phyloP scores from a whole-genome alignment of 2,113 vertebrate species.

The Labeo catla region DNA sequence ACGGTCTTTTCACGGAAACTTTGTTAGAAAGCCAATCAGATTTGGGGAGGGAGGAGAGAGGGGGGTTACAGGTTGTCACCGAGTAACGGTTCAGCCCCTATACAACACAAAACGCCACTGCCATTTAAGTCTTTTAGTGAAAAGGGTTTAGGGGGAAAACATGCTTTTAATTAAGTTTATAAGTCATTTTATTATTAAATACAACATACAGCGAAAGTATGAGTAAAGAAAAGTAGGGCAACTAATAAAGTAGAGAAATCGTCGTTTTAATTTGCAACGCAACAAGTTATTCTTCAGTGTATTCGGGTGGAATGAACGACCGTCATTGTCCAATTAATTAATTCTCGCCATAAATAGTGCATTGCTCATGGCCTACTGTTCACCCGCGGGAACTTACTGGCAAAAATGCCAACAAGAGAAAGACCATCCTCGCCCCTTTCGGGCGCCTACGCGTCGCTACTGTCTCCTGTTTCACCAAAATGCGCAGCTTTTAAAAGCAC shows the following conservation, averaged over 20 bases:
- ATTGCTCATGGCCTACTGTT: neutral
- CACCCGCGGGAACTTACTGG: neutral
- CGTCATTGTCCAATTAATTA: neutral
- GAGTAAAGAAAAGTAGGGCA: neutral
- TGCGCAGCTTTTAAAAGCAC: conserved; percentile 8
- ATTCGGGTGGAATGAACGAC: neutral
- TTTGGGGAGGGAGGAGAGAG: conserved; percentile 10
- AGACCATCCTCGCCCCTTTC: conserved; percentile 35
- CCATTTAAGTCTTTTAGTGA: neutral
- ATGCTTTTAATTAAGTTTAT: neutral
- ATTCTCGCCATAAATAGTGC: conserved; percentile 16
- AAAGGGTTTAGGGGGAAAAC: neutral
- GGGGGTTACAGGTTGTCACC: conserved; percentile 41
- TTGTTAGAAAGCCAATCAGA: conserved; percentile 49
- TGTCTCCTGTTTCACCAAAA: conserved; percentile 31
- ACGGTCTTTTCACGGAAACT: neutral
- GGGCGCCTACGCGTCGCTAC: conserved; percentile 24
- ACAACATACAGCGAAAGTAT: neutral
- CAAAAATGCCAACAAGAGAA: conserved; percentile 21
- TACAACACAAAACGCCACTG: conserved; percentile 40
- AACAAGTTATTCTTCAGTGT: neutral
- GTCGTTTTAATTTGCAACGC: neutral
- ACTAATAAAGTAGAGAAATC: neutral
- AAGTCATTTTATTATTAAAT: neutral
- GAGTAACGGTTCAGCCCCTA: conserved; percentile 60